phyloP scores from a whole-genome alignment of 2,888 invertebrate species.

The Andrena bicolor region DNA sequence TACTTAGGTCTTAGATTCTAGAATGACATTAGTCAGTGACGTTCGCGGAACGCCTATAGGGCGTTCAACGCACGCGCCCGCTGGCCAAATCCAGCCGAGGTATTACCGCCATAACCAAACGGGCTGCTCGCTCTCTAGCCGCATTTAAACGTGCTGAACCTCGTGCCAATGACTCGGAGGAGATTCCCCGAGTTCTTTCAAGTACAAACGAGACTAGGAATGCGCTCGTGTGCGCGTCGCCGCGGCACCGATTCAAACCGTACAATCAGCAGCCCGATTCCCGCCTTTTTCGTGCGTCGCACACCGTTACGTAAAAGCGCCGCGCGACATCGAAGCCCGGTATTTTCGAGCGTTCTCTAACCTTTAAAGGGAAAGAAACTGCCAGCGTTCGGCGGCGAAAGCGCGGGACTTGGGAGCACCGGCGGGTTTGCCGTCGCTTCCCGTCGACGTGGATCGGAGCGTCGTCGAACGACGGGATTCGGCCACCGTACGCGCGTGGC shows the following conservation, averaged over 20 bases:
- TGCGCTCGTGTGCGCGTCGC: neutral
- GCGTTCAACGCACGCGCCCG: no score
- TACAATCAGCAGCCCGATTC: slow-evolving; percentile 55
- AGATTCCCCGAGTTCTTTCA: neutral
- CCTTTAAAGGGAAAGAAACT: slow-evolving; percentile 73
- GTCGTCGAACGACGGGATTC: neutral
- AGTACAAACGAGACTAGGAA: neutral
- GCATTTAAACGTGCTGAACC: no score
- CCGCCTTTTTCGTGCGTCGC: slow-evolving; percentile 63
- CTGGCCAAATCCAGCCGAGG: no score
- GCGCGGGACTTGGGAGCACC: slow-evolving; percentile 7
- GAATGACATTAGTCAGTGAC: no score
- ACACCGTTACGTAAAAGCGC: slow-evolving; percentile 66
- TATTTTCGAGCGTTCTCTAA: slow-evolving; percentile 66
- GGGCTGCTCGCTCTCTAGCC: no score
- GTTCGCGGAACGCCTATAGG: no score
- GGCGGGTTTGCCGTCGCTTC: neutral
- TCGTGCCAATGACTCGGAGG: no score
- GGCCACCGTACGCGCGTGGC: neutral
- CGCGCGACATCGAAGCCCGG: slow-evolving; percentile 41
- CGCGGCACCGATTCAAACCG: slow-evolving; percentile 42
- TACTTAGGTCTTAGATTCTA: no score
- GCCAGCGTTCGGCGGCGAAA: slow-evolving; percentile 51
- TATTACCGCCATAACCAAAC: no score
- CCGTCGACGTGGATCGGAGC: neutral